A percentile compares a stretch with the other conserved stretches of the same genome.
Evolutionary conservation across 2,113 vertebrate species (phyloP).

Genomic region (Pomatostomus ruficeps): DNA sequence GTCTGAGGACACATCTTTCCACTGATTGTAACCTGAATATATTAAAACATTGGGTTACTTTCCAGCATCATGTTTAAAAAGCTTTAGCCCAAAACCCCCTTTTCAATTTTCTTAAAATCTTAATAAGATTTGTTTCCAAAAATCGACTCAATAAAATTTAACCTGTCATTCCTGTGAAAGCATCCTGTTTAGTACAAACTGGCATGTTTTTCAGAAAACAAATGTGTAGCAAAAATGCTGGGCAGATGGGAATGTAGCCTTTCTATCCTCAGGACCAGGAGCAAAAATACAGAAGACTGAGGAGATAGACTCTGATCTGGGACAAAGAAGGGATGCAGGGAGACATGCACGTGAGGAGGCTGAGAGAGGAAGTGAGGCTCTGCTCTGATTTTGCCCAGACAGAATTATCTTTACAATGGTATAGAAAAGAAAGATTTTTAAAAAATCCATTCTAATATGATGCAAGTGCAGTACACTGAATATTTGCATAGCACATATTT

Average conservation of each 20-base stretch:
- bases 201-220: not conserved
- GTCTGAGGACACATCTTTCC: constrained; percentile 89
- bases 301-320: not conserved
- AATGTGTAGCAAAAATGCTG: not conserved
- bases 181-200: not conserved
- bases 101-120: not conserved
- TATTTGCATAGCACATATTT: not conserved
- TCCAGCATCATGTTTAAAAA: not conserved
- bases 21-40: constrained; percentile 85
- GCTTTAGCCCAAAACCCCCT: not conserved
- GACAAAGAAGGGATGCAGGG: not conserved
- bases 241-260: not conserved
- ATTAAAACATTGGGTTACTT: not conserved
- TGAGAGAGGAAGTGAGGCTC: not conserved
- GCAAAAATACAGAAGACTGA: not conserved
- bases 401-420: not conserved
- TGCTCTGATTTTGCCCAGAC: not conserved
- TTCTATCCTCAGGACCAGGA: not conserved
- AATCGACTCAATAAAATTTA: not conserved
- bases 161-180: not conserved
- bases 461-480: not conserved
- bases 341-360: fast-evolving
- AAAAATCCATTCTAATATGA: not conserved
- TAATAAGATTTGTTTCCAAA: not conserved
- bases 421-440: not conserved